Evolutionary conservation across 2,797 vertebrate genomes (phyloP).

Genomic region (Poeciliopsis gracilis): DNA sequence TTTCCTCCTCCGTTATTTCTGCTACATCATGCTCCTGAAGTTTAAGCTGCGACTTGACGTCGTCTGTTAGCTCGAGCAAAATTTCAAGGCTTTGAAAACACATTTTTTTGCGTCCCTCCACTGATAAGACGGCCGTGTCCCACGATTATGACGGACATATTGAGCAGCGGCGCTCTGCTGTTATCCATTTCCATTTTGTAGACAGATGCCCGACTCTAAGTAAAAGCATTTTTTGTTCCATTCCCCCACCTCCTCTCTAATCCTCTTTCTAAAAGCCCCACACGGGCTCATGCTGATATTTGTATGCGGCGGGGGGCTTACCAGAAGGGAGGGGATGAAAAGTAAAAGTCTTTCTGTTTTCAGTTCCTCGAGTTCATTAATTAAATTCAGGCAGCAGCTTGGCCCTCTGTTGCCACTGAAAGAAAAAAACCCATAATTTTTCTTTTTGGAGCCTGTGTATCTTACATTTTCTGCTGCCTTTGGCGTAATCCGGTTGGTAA

Average conservation of each 20-base stretch:
- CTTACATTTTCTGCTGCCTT: conserved; percentile 22
- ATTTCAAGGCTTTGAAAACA: conserved; percentile 3
- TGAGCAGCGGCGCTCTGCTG: conserved; percentile 3
- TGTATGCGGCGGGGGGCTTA: conserved; percentile 25
- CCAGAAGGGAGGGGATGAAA: conserved; percentile 11
- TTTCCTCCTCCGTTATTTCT: background rate
- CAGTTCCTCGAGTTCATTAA: conserved; percentile 43
- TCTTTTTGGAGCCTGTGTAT: conserved; percentile 6
- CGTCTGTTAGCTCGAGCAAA: background rate
- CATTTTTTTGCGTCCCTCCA: conserved; percentile 6
- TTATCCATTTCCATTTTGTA: background rate
- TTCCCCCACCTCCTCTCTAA: conserved; percentile 18
- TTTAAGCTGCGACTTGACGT: no score
- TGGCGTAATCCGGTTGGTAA: conserved; percentile 25
- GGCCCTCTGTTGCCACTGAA: conserved; percentile 13
- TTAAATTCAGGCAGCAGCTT: conserved; percentile 36
- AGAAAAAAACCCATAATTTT: background rate
- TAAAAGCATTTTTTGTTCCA: conserved; percentile 23
- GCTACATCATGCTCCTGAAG: background rate
- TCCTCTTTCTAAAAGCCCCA: conserved; percentile 46
- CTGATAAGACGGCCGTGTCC: background rate
- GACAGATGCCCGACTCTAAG: conserved; percentile 13
- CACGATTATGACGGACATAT: conserved; percentile 4
- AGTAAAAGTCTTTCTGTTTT: conserved; percentile 30
- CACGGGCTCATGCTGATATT: conserved; percentile 38